Evolutionary conservation across 2,888 invertebrate species (phyloP).

Genomic region (Timema cristinae): DNA sequence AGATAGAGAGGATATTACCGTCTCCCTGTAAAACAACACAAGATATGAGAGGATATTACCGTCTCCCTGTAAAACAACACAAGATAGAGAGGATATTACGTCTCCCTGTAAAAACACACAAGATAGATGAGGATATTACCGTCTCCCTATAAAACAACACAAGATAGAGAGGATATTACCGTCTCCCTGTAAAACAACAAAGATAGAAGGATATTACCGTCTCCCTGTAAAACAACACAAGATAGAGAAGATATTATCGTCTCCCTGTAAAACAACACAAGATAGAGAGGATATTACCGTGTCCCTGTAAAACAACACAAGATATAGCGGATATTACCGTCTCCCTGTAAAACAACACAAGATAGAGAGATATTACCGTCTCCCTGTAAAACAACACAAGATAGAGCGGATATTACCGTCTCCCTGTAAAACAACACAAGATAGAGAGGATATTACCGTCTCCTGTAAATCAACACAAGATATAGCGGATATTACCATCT

Average conservation of each 20-base stretch:
- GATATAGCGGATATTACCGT: constrained; percentile 83
- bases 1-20: constrained; percentile 74
- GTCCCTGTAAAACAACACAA: constrained; percentile 60
- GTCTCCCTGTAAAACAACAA: constrained; percentile 64
- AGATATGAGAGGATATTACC: constrained; percentile 73
- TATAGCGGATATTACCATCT: constrained; percentile 87
- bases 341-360: constrained; percentile 60
- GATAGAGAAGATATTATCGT: constrained; percentile 71
- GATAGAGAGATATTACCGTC: constrained; percentile 74
- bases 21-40: constrained; percentile 64
- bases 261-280: constrained; percentile 60
- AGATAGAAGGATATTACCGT: constrained; percentile 69
- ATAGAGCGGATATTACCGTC: constrained; percentile 83
- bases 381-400: constrained; percentile 55
- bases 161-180: constrained; percentile 74
- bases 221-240: constrained; percentile 60
- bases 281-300: constrained; percentile 79
- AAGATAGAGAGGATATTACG: constrained; percentile 70
- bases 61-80: constrained; percentile 64
- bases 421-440: constrained; percentile 55
- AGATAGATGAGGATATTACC: constrained; percentile 67
- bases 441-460: constrained; percentile 83
- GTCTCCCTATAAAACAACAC: constrained; percentile 64
- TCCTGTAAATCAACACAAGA: constrained; percentile 53
- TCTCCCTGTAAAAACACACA: constrained; percentile 65